Conservation (phyloP, 1,140 invertebrate genomes). For the Elymnias hypermnestra region DNA sequence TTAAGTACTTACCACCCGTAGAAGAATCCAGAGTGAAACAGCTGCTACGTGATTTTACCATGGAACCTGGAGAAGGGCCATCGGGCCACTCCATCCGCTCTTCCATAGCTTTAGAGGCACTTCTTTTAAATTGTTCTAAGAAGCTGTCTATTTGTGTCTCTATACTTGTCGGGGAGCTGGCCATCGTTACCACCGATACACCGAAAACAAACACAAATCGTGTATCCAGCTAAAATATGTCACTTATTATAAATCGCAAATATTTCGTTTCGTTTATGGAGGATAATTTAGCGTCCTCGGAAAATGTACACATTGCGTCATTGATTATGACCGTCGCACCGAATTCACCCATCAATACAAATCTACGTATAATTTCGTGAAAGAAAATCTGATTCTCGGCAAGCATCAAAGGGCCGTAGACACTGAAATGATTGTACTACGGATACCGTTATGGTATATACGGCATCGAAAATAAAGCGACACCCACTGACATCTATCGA, state of each 20-base stretch:
- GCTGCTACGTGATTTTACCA: slow-evolving; percentile 69
- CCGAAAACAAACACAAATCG: slow-evolving; percentile 66
- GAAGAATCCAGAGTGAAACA: slow-evolving; percentile 69
- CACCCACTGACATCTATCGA: slow-evolving; percentile 73
- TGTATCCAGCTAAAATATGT: slow-evolving; percentile 44
- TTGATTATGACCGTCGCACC: slow-evolving; percentile 32
- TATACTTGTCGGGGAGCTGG: slow-evolving; percentile 82
- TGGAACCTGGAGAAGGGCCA: slow-evolving; percentile 49
- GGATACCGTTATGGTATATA: slow-evolving; percentile 66
- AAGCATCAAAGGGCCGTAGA: slow-evolving; percentile 48
- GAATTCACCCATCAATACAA: slow-evolving; percentile 46
- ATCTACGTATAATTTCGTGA: slow-evolving; percentile 40
- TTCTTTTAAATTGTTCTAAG: slow-evolving; percentile 86
- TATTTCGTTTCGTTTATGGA: slow-evolving; percentile 9
- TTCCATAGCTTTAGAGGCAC: slow-evolving; percentile 84
- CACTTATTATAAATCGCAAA: slow-evolving; percentile 17
- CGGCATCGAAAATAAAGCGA: slow-evolving; percentile 69
- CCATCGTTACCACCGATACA: slow-evolving; percentile 76
- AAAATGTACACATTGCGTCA: slow-evolving; percentile 27
- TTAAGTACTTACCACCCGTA: slow-evolving; percentile 50
- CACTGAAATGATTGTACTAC: slow-evolving; percentile 61
- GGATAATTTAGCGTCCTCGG: neutral
- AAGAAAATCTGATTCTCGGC: slow-evolving; percentile 37
- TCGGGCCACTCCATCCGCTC: slow-evolving; percentile 74
- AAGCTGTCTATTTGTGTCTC: slow-evolving; percentile 89